These are phyloP conservation scores for Seriola rivoliana DNA, from an alignment of 2,113 vertebrate species.

Conservation along the genomic window DNA sequence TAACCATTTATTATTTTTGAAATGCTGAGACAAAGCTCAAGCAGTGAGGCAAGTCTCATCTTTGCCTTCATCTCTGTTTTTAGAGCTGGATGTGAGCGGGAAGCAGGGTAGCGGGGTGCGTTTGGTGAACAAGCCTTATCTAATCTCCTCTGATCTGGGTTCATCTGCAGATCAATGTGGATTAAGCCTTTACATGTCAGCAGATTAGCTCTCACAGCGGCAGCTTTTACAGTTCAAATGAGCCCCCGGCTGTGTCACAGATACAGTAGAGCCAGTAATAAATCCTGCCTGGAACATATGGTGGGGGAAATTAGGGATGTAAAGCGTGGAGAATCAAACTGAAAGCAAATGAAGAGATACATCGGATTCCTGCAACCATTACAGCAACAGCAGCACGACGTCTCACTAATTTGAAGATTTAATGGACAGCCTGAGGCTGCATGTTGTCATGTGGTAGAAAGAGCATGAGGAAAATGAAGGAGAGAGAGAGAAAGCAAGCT, in stretches of 20 bases:
- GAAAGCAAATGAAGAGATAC: constrained; percentile 57
- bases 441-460: constrained; percentile 23
- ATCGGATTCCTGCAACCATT: constrained; percentile 35
- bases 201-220: constrained; percentile 55
- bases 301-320: constrained; percentile 43
- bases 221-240: constrained; percentile 45
- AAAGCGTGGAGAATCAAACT: constrained; percentile 53
- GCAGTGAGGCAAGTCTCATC: background rate
- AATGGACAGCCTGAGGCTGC: constrained; percentile 50
- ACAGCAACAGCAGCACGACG: constrained; percentile 28
- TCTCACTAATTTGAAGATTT: constrained; percentile 59
- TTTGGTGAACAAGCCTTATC: constrained; percentile 52
- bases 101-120: background rate
- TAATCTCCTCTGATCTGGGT: constrained; percentile 66
- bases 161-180: constrained; percentile 68
- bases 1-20: background rate
- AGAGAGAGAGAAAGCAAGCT: background rate
- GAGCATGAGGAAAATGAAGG: background rate
- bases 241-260: constrained; percentile 18
- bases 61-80: constrained; percentile 12
- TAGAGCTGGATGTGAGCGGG: constrained; percentile 3
- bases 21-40: constrained; percentile 3
- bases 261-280: constrained; percentile 42
- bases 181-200: constrained; percentile 62
- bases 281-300: constrained; percentile 45